Evolutionary conservation across 2,888 invertebrate species (phyloP), one percentile per base, ranked within the genome.

Genomic region (Choristoneura rosaceana): DNA sequence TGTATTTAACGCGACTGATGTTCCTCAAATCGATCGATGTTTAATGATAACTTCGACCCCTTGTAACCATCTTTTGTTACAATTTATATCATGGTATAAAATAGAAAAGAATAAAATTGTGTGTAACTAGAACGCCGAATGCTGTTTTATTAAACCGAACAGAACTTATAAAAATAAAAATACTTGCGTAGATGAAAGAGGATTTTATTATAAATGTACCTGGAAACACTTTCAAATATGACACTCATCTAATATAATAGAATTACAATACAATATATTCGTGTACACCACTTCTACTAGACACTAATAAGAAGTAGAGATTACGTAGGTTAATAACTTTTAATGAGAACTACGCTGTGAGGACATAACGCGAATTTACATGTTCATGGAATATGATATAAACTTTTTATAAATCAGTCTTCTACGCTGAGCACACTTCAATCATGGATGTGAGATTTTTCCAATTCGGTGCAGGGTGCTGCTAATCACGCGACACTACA

Each of bases 1-100:
- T 86, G 88, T 90, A 85, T 85, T 87, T 84, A 83, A 84, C 84
- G 87, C 87, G 90, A 91, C 91, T 89, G 90, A 93, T 88, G 93
- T 93, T 93, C 93, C 93, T 93, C 84, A 79, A 83, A 86, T 82
- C 70, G 61, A 47, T 87, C 77, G 79, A 88, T 81, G 87, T 52
- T 47, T 52, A 52, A 88, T 87, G 85, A 83, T 84, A 79, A 87
- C 83, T 81, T 84, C 86, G 82, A 84, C 82, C 84, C 83, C 82
- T 86, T 89, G 84, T 90, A 90, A 88, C 88, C 90, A 92, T 91
- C 91, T 85, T 93, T 87, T 89, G 92, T 93, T 93, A 92, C 89
- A 85, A 90, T 90, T 92, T 90, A 87, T 92, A 92, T 90, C 89
- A 90, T 90, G 88, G 84, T 91, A 91, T 90, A 90, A 89, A 89